phyloP scores from a whole-genome alignment of 2,113 vertebrate genomes.

The Mixornis gularis region DNA sequence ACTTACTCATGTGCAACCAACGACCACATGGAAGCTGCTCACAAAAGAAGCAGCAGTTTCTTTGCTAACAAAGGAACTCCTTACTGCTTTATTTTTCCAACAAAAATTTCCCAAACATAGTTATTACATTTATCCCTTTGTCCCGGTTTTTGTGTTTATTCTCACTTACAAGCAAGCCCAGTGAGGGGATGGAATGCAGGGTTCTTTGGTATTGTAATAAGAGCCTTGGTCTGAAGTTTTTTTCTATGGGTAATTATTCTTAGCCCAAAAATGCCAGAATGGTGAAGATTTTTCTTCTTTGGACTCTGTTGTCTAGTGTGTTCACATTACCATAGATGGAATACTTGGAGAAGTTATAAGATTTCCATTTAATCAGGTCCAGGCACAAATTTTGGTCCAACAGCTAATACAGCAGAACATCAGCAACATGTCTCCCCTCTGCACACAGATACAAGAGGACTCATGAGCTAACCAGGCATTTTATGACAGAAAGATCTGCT shows the following conservation, averaged over 20 bases:
- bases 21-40: neutral
- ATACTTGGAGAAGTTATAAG: neutral
- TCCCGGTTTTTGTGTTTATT: neutral
- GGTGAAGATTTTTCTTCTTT: neutral
- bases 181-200: neutral
- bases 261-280: neutral
- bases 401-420: neutral
- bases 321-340: constrained; percentile 43
- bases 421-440: constrained; percentile 21
- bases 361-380: constrained; percentile 40
- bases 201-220: neutral
- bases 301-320: neutral
- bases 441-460: neutral
- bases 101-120: neutral
- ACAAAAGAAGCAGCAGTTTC: neutral
- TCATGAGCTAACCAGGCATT: neutral
- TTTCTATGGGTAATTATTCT: neutral
- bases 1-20: constrained; percentile 35
- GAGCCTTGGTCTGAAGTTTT: neutral
- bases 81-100: constrained; percentile 21
- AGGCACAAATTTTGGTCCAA: constrained; percentile 20
- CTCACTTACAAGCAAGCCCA: neutral
- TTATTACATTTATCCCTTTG: neutral
- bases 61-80: neutral
- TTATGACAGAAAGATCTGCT: neutral